phyloP scores from a whole-genome alignment of 2,888 invertebrate genomes.

The Apamea anceps region DNA sequence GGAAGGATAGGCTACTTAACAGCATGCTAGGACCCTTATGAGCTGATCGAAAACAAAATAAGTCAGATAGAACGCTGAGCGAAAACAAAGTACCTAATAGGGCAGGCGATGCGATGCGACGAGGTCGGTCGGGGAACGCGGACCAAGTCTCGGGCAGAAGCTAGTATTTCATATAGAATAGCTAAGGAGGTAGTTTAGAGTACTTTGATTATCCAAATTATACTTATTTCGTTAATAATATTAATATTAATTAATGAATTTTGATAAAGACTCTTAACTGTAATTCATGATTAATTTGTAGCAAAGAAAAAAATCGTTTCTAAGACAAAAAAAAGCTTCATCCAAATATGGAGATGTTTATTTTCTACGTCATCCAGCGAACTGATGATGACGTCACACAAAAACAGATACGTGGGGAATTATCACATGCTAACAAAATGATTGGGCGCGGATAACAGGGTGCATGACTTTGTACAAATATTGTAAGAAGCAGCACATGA shows the following conservation, averaged over 20 bases:
- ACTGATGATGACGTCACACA: constrained; percentile 12
- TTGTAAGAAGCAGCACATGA: constrained; percentile 77
- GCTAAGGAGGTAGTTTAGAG: neutral
- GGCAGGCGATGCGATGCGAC: no score
- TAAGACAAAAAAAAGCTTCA: constrained; percentile 22
- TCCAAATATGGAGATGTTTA: constrained; percentile 36
- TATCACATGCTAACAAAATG: constrained; percentile 40
- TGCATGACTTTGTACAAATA: constrained; percentile 79
- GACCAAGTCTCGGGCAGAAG: no score
- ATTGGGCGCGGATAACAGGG: constrained; percentile 56
- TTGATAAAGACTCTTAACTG: neutral
- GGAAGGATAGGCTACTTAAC: no score
- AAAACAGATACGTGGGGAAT: constrained; percentile 16
- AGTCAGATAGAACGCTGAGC: no score
- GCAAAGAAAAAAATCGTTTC: neutral
- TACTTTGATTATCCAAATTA: neutral
- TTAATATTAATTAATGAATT: neutral
- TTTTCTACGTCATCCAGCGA: constrained; percentile 9
- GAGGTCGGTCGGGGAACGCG: no score
- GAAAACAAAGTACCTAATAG: no score
- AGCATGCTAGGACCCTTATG: no score
- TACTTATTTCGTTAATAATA: neutral
- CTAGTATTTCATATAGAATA: no score
- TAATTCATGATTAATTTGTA: neutral
- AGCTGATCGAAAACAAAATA: no score